A percentile compares a stretch with the other conserved stretches of the same genome.
These are phyloP conservation scores for Formicarius rufipectus DNA, from an alignment of 2,113 vertebrate species.

Conservation along the genomic window DNA sequence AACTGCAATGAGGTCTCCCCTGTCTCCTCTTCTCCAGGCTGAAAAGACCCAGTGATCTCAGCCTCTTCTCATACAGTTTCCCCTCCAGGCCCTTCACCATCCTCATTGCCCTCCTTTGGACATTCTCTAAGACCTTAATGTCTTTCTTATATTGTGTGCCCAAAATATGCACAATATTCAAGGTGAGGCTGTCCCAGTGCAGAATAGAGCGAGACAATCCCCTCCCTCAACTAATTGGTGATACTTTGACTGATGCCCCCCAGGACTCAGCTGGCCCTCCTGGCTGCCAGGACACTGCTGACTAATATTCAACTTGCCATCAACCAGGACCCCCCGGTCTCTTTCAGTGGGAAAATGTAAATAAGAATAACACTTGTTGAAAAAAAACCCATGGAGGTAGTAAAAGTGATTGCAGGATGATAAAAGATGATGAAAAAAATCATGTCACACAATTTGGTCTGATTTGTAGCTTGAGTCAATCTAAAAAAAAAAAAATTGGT, in stretches of 20 bases:
- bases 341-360: background rate
- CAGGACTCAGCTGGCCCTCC: background rate
- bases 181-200: background rate
- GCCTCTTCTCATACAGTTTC: background rate
- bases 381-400: background rate
- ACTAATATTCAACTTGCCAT: background rate
- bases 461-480: background rate
- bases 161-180: background rate
- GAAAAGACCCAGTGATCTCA: background rate
- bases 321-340: background rate
- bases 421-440: background rate
- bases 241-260: background rate
- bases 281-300: background rate
- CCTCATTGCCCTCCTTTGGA: background rate
- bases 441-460: background rate
- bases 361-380: background rate
- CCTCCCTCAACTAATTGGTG: background rate
- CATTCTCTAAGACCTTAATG: background rate
- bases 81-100: background rate
- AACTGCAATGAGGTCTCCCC: background rate
- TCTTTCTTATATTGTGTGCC: background rate
- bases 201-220: background rate
- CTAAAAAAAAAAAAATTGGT: background rate
- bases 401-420: background rate
- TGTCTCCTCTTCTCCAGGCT: background rate